Base-by-base conservation (phyloP, 2,888 invertebrate genomes). In the Drosophila histrio region DNA sequence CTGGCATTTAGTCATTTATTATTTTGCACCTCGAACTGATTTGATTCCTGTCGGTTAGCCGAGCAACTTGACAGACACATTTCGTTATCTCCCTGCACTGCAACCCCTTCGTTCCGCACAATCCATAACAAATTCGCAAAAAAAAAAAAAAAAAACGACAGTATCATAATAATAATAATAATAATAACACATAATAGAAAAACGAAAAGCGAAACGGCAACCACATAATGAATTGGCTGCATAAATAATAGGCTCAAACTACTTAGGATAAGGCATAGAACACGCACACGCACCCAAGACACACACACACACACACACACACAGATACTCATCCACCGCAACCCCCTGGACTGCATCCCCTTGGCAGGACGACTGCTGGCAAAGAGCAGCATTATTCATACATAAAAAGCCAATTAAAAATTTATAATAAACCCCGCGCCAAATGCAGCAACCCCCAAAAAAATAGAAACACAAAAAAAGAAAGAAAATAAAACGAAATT, bases 351-450 rank as follows among this genome's bases (percentile, higher is more conserved):
- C 61, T 71, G 77, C 79, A 77, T 75, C 77, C 70, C 77, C 68
- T 74, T 44, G 21, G 22, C 41, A 47, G 41, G 41, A 41, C 52
- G 49, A 50, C 30, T 58, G 58, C 65, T 63, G 66, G 62, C 77
- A 66, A 63, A 68, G 65, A 64, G 72, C 71, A 65, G 76, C 81
- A 84, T 84, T 84, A 83, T 84, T 81, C 85, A 87, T 87, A 84
- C 85, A 84, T 84, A 84, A 87, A 84, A 87, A 84, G 84, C 84
- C 87, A 84, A 84, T 84, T 84, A 84, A 87, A 84, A 84, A 84
- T 84, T 87, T 84, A 84, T 84, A 87, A 84, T 87, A 84, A 84
- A 76, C 87, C 87, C 85, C 77, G 87, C 78, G 73, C 80, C 75
- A 76, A 65, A 53, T 72, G 70, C 77, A 78, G 24, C 80, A 87